Conservation (phyloP, 2,113 vertebrate genomes). For the Oreochromis spilurus region DNA sequence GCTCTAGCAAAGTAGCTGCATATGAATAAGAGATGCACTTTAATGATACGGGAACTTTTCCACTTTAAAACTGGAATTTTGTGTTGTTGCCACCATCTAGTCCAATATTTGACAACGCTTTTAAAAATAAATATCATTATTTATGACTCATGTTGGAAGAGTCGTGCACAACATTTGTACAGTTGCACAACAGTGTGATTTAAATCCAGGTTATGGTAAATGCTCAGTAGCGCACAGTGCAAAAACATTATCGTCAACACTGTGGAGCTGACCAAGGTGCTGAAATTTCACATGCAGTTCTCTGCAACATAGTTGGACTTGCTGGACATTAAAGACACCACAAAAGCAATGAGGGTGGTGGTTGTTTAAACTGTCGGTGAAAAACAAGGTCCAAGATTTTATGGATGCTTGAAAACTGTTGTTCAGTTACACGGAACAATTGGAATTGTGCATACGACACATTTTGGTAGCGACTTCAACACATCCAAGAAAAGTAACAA, state of each 20-base stretch:
- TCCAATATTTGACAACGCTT: not conserved
- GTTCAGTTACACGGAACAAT: not conserved
- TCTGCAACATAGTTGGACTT: not conserved
- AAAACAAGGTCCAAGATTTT: not conserved
- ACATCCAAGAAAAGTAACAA: not conserved
- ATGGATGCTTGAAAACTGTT: not conserved
- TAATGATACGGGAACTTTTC: accelerated
- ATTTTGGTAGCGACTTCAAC: not conserved
- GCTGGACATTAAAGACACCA: not conserved
- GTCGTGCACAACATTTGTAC: not conserved
- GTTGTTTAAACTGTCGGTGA: not conserved
- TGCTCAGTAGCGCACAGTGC: not conserved
- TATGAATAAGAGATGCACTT: not conserved
- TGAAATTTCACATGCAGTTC: not conserved
- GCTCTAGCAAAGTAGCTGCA: not conserved
- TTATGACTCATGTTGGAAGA: not conserved
- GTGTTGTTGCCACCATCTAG: accelerated
- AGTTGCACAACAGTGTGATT: not conserved
- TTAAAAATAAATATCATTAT: not conserved
- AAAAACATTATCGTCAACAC: not conserved
- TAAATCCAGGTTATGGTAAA: constrained; percentile 14
- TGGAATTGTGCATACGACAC: not conserved
- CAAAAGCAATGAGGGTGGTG: not conserved
- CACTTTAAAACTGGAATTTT: not conserved
- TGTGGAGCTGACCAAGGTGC: constrained; percentile 8